A percentile compares a stretch with the other conserved stretches of the same genome.
Conservation (phyloP, 2,797 vertebrate species). For the Channallabes apus region DNA sequence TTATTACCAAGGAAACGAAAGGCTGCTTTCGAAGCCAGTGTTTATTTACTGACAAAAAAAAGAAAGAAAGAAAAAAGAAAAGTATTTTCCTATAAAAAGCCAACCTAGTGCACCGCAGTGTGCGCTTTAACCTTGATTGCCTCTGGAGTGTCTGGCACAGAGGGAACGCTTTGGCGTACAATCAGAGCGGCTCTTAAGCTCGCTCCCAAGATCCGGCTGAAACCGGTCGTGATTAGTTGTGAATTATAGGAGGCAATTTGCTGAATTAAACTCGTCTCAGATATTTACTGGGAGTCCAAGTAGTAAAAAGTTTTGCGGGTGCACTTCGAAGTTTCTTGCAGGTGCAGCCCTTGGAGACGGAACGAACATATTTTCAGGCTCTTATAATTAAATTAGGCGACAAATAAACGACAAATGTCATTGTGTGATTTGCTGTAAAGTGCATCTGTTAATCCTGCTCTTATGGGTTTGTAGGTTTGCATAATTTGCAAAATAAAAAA, state of each 20-base stretch:
- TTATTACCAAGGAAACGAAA: background rate
- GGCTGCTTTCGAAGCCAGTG: background rate
- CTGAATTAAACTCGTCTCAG: slow-evolving; percentile 40
- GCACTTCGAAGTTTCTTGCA: slow-evolving; percentile 10
- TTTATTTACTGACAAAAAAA: background rate
- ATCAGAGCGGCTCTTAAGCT: slow-evolving; percentile 31
- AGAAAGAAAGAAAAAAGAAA: background rate
- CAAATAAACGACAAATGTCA: background rate
- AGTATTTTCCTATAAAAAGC: background rate
- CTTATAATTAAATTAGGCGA: background rate
- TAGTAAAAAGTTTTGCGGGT: slow-evolving; percentile 19
- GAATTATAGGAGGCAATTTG: slow-evolving; percentile 52
- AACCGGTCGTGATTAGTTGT: slow-evolving; percentile 32
- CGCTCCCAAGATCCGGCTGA: slow-evolving; percentile 36
- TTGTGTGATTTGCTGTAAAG: background rate
- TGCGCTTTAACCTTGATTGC: slow-evolving; percentile 31
- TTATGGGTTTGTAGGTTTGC: background rate
- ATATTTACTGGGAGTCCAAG: slow-evolving; percentile 30
- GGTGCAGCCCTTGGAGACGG: background rate
- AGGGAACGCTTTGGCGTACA: slow-evolving; percentile 28
- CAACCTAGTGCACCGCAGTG: slow-evolving; percentile 6
- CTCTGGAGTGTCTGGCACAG: slow-evolving; percentile 3
- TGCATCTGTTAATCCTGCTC: background rate
- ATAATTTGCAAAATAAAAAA: background rate
- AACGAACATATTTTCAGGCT: background rate